Evolutionary conservation across 1,140 invertebrate species (phyloP).

Genomic region (Zaprionus tsacasi): DNA sequence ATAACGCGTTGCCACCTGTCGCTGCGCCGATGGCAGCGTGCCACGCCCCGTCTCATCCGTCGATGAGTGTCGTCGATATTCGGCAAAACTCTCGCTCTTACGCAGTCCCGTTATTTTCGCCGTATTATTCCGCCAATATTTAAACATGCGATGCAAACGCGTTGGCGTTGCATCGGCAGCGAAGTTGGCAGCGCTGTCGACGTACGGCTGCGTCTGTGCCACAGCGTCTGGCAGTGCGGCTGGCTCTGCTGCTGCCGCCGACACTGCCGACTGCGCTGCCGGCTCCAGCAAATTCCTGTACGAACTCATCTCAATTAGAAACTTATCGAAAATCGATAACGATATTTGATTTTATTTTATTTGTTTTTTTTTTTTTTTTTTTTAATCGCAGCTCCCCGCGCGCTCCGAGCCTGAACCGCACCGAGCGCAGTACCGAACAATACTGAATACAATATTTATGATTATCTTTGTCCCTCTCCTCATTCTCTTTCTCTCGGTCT

Average conservation of each 20-base stretch:
- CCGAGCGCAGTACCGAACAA: slow-evolving; percentile 5
- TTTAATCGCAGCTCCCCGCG: neutral
- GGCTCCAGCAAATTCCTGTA: slow-evolving; percentile 64
- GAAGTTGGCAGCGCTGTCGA: slow-evolving; percentile 6
- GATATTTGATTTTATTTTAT: neutral
- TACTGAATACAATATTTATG: neutral
- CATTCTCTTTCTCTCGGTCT: neutral
- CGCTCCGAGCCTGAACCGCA: neutral
- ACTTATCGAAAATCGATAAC: neutral
- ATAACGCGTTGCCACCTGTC: slow-evolving; percentile 53
- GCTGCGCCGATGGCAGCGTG: slow-evolving; percentile 30
- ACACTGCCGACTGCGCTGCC: slow-evolving; percentile 6
- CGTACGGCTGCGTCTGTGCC: neutral
- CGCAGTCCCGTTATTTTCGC: slow-evolving; percentile 64
- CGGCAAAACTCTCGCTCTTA: slow-evolving; percentile 76
- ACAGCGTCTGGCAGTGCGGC: neutral
- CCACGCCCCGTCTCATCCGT: slow-evolving; percentile 7
- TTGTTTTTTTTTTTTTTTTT: no score
- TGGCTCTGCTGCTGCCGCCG: neutral
- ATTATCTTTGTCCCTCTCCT: neutral
- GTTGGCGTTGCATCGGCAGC: slow-evolving; percentile 50
- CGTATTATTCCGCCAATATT: slow-evolving; percentile 78
- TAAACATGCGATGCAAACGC: slow-evolving; percentile 68
- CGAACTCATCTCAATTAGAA: slow-evolving; percentile 42
- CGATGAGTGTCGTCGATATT: slow-evolving; percentile 64